Evolutionary conservation across 2,113 vertebrate genomes (phyloP).

Genomic region (Lagopus leucura): DNA sequence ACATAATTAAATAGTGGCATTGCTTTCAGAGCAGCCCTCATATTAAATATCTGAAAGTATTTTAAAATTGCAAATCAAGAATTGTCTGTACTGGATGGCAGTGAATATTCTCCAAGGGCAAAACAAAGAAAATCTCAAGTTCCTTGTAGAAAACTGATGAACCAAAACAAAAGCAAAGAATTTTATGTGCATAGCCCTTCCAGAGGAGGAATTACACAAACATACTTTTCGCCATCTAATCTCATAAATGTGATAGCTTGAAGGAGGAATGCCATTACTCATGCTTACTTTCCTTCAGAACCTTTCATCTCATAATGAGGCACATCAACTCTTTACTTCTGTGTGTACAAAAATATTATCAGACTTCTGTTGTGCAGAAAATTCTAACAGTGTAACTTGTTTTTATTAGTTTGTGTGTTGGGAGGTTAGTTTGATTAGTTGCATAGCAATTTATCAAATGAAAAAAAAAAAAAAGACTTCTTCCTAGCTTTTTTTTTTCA

Average conservation of each 20-base stretch:
- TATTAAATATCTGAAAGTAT: not conserved
- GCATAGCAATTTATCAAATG: not conserved
- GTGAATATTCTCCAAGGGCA: not conserved
- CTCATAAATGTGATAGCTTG: not conserved
- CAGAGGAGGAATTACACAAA: not conserved
- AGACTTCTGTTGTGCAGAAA: not conserved
- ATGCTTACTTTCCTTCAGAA: not conserved
- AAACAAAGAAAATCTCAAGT: not conserved
- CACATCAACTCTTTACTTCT: not conserved
- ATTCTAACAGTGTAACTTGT: not conserved
- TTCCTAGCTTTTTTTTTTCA: not conserved
- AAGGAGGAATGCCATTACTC: not conserved
- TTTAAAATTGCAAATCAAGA: not conserved
- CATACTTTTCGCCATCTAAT: not conserved
- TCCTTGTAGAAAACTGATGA: not conserved
- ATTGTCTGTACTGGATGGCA: not conserved
- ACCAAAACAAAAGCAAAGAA: not conserved
- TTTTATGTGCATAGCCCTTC: not conserved
- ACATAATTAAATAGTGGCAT: not conserved
- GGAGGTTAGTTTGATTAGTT: constrained; percentile 17
- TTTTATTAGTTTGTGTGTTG: constrained; percentile 12
- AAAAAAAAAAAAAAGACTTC: not conserved
- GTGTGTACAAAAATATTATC: not conserved
- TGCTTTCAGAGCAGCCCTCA: not conserved
- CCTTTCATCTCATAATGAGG: not conserved